These are phyloP conservation scores for Junco hyemalis DNA, from an alignment of 2,113 vertebrate genomes.

Conservation along the genomic window DNA sequence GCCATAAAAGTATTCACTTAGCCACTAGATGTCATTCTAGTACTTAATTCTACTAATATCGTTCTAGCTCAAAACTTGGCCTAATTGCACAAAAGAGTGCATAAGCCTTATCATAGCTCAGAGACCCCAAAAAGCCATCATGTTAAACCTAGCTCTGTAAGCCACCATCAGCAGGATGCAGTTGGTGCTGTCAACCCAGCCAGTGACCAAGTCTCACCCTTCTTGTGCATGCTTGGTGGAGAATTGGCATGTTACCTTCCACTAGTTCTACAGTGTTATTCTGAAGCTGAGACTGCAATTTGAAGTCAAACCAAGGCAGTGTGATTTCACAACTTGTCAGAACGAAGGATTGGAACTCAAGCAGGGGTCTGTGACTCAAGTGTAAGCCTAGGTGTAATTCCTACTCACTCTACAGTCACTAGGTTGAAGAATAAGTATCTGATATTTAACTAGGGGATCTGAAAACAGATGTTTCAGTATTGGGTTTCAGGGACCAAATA, in stretches of 20 bases:
- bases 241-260: not conserved
- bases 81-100: not conserved
- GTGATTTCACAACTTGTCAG: not conserved
- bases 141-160: not conserved
- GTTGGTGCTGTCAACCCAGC: not conserved
- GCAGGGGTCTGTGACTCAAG: not conserved
- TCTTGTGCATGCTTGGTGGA: not conserved
- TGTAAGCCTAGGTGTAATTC: not conserved
- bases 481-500: not conserved
- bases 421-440: not conserved
- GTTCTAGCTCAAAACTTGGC: not conserved
- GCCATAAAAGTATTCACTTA: not conserved
- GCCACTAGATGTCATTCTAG: not conserved
- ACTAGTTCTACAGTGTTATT: not conserved
- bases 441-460: not conserved
- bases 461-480: not conserved
- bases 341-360: not conserved
- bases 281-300: not conserved
- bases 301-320: not conserved
- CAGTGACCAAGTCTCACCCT: not conserved
- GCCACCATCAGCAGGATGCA: not conserved
- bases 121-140: fast-evolving
- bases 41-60: not conserved
- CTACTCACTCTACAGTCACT: not conserved
- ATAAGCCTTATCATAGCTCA: not conserved